Evolutionary conservation across 2,113 vertebrate species (phyloP), one percentile per base, ranked within the genome.

Genomic region (Rhineura floridana): DNA sequence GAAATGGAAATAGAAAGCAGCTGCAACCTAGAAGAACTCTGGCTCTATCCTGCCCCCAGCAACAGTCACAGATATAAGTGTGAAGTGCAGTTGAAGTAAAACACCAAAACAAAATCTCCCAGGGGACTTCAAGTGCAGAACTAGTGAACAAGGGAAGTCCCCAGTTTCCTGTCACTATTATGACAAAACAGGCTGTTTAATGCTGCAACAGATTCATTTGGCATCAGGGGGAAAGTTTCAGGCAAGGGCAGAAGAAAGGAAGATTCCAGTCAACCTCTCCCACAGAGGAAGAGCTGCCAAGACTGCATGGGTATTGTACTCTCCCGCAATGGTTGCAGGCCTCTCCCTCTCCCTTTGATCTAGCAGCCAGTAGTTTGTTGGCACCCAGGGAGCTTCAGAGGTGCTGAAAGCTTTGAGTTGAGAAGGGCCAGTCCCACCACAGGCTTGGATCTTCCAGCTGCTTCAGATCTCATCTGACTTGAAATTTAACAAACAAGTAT

Each of bases 401-500:
- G 33, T 75, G 82, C 82, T 81, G 63, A 89, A 92, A 92, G 59
- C 50, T 69, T 63, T 21, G 63, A 42, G 77, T 89, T 91, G 77
- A 70, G 63, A 77, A 82, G 65, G 65, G 62, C 65, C 84, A 87
- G 33, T 70, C 30, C 87, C 85, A 63, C 55, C 81, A 48, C 67
- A 83, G 87, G 81, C 72, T 85, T 81, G 19, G 81, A 83, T 83
- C 42, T 86, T 63, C 87, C 86, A 91, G 85, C 87, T 93, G 87
- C 88, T 93, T 89, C 90, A 83, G 80, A 87, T 52, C 81, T 84
- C 59, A 0, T 83, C 89, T 83, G 75, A 50, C 78, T 59, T 88
- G 83, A 84, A 92, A 84, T 77, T 90, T 10, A 82, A 75, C 86
- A 93, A 94, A 81, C 48, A 81, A 89, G 69, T 52, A 79, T 1